phyloP scores from a whole-genome alignment of 1,140 invertebrate genomes.

The Hesperophylax magnus region DNA sequence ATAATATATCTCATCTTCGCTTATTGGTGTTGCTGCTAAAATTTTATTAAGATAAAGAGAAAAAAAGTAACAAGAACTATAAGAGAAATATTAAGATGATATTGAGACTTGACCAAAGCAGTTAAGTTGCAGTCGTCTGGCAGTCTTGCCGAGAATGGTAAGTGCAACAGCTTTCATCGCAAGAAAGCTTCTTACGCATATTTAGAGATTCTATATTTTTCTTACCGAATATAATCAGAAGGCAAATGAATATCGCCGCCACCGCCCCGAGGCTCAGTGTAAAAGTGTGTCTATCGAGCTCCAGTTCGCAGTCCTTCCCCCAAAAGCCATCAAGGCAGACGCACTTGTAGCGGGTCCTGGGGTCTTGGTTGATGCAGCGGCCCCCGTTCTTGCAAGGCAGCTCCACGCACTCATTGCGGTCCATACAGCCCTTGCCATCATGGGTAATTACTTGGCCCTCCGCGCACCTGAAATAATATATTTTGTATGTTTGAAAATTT shows the following conservation, averaged over 20 bases:
- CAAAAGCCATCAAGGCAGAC: conserved; percentile 92
- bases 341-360: conserved; percentile 84
- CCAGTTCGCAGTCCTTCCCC: conserved; percentile 93
- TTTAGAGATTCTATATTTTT: no score
- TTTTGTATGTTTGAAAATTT: no score
- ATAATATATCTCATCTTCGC: no score
- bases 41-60: no score
- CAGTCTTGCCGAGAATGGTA: no score
- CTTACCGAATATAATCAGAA: conserved; percentile 95
- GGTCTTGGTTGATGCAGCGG: conserved; percentile 90
- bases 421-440: conserved; percentile 91
- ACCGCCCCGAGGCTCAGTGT: conserved; percentile 94
- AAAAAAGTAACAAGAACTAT: no score
- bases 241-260: conserved; percentile 93
- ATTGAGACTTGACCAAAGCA: no score
- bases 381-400: conserved; percentile 93
- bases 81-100: no score
- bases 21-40: no score
- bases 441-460: conserved; percentile 89
- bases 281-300: conserved; percentile 92
- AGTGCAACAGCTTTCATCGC: no score
- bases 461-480: conserved; percentile 79
- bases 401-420: conserved; percentile 94
- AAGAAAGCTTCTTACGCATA: no score
- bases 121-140: no score